Base-by-base conservation (phyloP, 2,888 invertebrate species). In the Spilosoma lubricipeda region DNA sequence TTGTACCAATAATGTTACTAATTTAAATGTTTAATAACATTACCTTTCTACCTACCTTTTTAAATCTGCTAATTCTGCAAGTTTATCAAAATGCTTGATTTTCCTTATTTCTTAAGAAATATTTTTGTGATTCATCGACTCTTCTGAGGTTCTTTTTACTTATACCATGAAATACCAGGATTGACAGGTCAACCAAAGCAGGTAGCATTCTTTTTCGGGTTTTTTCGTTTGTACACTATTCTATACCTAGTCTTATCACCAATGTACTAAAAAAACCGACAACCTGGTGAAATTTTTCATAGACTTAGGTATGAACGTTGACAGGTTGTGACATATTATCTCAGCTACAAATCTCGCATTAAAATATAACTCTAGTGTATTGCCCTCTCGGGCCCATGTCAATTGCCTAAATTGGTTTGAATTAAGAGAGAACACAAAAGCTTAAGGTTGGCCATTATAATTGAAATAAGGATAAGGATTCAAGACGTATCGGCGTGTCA, bases 401-500 rank as follows among this genome's bases (percentile, higher is more conserved):
- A 95, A 95, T 94, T 95, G 93, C 86, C 89, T 93, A 88, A 95
- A 95, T 94, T 94, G 92, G 87, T 84, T 91, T 89, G 85, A 94
- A 93, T 94, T 92, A 92, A 89, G 89, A 86, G 87, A 82, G 86
- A 82, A 86, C 88, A 88, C 88, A 88, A 86, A 80, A 83, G 56
- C 74, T 80, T 78, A 83, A 82, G 83, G 73, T 82, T 81, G 80
- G 74, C 75, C 72, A 73, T 76, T 79, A 72, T 84, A 90, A 90
- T 88, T 89, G 82, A 82, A 85, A 90, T 87, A 90, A 92, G 92
- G 91, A 92, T 90, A 91, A 90, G 84, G 80, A 78, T 77, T 77
- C 77, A 27, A 72, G 72, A 69, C 72, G 70, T 73, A 77, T 67
- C 75, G 27, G 65, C 18, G 56, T 30, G 18, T 42, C 18, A 36